Evolutionary conservation across 2,888 invertebrate genomes (phyloP).

Genomic region (Mesorhabditis sp.): DNA sequence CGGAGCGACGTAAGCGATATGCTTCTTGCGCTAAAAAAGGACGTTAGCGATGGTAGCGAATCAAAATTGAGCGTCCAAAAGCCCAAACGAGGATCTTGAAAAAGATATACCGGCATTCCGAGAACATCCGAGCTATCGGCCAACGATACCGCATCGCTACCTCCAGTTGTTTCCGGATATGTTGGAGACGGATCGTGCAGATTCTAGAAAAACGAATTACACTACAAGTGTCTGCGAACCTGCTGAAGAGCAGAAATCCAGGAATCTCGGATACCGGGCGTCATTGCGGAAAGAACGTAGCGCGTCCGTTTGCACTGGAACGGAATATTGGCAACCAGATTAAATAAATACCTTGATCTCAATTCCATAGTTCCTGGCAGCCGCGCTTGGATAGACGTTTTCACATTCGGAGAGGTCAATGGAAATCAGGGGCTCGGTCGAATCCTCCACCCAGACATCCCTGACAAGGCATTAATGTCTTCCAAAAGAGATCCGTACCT

Average conservation of each 20-base stretch:
- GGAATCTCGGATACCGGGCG: slow-evolving; percentile 57
- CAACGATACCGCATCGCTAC: slow-evolving; percentile 44
- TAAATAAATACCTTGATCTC: slow-evolving; percentile 48
- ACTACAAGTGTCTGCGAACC: slow-evolving; percentile 12
- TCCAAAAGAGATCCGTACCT: slow-evolving; percentile 27
- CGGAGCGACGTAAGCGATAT: slow-evolving; percentile 58
- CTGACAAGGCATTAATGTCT: slow-evolving; percentile 23
- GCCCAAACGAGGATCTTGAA: neutral
- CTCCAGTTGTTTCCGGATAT: slow-evolving; percentile 44
- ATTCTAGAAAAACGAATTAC: neutral
- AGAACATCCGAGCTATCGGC: slow-evolving; percentile 52
- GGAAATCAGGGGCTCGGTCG: slow-evolving; percentile 43
- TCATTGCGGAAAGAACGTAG: slow-evolving; percentile 56
- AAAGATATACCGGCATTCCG: slow-evolving; percentile 22
- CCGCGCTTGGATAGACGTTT: slow-evolving; percentile 53
- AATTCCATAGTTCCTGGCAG: slow-evolving; percentile 55
- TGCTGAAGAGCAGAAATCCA: slow-evolving; percentile 51
- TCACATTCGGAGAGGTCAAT: slow-evolving; percentile 55
- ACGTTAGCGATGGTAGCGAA: neutral
- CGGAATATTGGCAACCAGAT: neutral
- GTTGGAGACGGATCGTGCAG: slow-evolving; percentile 54
- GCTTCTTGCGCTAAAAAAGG: slow-evolving; percentile 47
- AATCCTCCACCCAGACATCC: slow-evolving; percentile 57
- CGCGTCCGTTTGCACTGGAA: slow-evolving; percentile 46
- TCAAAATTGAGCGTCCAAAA: too few species aligned